Conservation (phyloP, 2,797 vertebrate genomes). For the Chrosomus eos region DNA sequence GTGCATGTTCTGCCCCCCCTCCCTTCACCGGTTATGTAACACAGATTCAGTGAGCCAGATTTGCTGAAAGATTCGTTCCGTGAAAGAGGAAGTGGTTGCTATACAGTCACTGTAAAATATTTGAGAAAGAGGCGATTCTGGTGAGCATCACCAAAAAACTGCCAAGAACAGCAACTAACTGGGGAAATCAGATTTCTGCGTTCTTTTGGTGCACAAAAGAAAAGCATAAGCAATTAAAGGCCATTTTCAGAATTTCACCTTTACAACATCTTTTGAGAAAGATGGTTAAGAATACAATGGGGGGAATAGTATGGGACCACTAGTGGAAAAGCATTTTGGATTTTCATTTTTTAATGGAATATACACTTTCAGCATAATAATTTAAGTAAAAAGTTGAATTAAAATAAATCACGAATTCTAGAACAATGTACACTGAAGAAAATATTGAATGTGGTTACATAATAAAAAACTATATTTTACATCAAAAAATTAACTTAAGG, state of each 20-base stretch:
- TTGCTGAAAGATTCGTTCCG: slow-evolving; percentile 79
- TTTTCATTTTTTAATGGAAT: neutral
- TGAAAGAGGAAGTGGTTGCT: slow-evolving; percentile 65
- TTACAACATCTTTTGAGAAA: neutral
- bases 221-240: too few relatives aligned
- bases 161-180: slow-evolving; percentile 4
- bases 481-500: neutral
- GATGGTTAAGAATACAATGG: too few relatives aligned
- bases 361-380: neutral
- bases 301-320: neutral
- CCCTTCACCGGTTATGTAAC: slow-evolving; percentile 72
- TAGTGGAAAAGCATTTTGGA: neutral
- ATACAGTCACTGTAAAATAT: slow-evolving; percentile 68
- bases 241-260: neutral
- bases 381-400: neutral
- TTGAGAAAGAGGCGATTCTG: slow-evolving; percentile 44
- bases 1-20: slow-evolving; percentile 61
- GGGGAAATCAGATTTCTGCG: neutral
- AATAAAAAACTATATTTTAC: neutral
- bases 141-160: slow-evolving; percentile 22
- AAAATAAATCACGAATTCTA: neutral
- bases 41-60: slow-evolving; percentile 71
- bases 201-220: neutral
- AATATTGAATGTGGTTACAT: neutral
- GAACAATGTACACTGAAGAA: neutral